phyloP scores from a whole-genome alignment of 1,140 invertebrate genomes.

The Sycophila sp. region DNA sequence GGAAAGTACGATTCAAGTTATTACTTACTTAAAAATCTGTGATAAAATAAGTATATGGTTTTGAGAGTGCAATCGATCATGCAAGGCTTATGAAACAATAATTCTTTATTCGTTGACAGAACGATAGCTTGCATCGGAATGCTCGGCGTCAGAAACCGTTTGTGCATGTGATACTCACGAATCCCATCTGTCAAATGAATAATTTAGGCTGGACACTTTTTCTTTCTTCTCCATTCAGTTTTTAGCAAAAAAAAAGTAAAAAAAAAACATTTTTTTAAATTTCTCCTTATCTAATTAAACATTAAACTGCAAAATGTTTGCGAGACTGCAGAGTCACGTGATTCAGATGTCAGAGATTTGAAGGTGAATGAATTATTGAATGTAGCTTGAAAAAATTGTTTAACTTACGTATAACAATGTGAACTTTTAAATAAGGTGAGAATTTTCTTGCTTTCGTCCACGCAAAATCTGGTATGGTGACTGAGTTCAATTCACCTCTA shows the following conservation, averaged over 20 bases:
- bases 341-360: not conserved
- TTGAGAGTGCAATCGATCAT: constrained; percentile 19
- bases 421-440: constrained; percentile 9
- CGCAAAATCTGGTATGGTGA: not conserved
- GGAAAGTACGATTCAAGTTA: not conserved
- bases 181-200: constrained; percentile 14
- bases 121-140: not conserved
- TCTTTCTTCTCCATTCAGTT: no score
- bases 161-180: not conserved
- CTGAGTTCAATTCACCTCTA: not conserved
- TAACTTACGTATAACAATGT: not conserved
- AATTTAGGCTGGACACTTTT: no score
- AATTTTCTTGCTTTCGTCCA: not conserved
- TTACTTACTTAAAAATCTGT: not conserved
- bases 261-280: not conserved
- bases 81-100: not conserved
- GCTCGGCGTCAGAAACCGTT: not conserved
- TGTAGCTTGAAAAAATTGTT: not conserved
- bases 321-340: no score
- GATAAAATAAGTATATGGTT: not conserved
- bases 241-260: not conserved
- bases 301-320: not conserved
- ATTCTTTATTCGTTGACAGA: constrained; percentile 5
- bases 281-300: not conserved
- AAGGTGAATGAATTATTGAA: not conserved